These are phyloP conservation scores for Blera fallax DNA, from an alignment of 2,888 invertebrate species.

Conservation along the genomic window DNA sequence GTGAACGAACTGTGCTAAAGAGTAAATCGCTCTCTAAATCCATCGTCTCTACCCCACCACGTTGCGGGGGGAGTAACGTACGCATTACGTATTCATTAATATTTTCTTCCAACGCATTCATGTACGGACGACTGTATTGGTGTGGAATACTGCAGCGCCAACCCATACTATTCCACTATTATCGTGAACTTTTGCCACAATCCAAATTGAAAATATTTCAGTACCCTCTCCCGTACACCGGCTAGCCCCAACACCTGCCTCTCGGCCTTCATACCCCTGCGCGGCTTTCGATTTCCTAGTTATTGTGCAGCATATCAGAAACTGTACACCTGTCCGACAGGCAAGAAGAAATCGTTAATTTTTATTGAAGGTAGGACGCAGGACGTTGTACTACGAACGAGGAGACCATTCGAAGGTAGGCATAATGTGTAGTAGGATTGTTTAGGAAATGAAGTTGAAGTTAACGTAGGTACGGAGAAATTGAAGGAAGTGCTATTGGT, in stretches of 20 bases:
- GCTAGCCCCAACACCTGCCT: no score
- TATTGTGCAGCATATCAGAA: slow-evolving; percentile 64
- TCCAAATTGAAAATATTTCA: slow-evolving; percentile 69
- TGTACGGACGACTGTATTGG: slow-evolving; percentile 17
- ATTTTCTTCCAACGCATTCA: slow-evolving; percentile 41
- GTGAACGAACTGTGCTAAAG: slow-evolving; percentile 61
- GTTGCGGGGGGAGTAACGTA: slow-evolving; percentile 38
- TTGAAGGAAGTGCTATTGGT: slow-evolving; percentile 39
- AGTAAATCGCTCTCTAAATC: slow-evolving; percentile 24
- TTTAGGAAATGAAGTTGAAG: slow-evolving; percentile 67
- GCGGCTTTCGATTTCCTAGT: slow-evolving; percentile 46
- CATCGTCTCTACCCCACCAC: background rate
- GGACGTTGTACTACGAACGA: slow-evolving; percentile 28
- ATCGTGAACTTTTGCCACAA: slow-evolving; percentile 57
- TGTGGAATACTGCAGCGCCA: slow-evolving; percentile 64
- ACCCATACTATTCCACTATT: slow-evolving; percentile 17
- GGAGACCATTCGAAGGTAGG: slow-evolving; percentile 59
- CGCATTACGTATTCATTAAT: slow-evolving; percentile 72
- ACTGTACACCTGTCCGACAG: slow-evolving; percentile 70
- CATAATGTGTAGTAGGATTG: slow-evolving; percentile 66
- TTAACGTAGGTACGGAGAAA: slow-evolving; percentile 49
- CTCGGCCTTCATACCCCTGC: background rate
- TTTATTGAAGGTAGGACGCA: slow-evolving; percentile 63
- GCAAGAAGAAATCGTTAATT: slow-evolving; percentile 69
- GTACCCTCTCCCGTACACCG: slow-evolving; percentile 35